Evolutionary conservation across 1,140 invertebrate genomes (phyloP).

Genomic region (Danaus plexippus): DNA sequence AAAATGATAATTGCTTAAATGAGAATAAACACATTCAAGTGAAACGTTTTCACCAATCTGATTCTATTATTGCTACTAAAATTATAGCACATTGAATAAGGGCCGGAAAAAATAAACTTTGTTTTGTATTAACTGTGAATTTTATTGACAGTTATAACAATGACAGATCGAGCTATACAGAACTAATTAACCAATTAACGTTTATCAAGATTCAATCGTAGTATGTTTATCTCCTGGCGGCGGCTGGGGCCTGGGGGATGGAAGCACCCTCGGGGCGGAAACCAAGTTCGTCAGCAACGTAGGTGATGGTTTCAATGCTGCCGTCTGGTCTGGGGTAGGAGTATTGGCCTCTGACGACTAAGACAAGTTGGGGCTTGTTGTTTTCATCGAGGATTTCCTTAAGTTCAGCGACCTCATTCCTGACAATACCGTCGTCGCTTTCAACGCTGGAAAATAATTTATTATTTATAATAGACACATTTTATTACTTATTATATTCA

Average conservation of each 20-base stretch:
- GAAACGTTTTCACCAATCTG: too few relatives aligned
- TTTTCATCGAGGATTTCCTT: constrained; percentile 48
- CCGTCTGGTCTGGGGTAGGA: constrained; percentile 25
- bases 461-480: too few relatives aligned
- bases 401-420: constrained; percentile 40
- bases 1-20: too few relatives aligned
- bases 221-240: constrained; percentile 29
- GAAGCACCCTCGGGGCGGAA: too few relatives aligned
- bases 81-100: too few relatives aligned
- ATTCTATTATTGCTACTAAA: too few relatives aligned
- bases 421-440: constrained; percentile 38
- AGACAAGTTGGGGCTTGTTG: constrained; percentile 43
- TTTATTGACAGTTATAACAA: constrained; percentile 25
- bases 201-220: too few relatives aligned
- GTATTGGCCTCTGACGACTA: constrained; percentile 49
- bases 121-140: too few relatives aligned
- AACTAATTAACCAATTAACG: too few relatives aligned
- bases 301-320: constrained; percentile 36
- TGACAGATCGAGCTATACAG: constrained; percentile 35
- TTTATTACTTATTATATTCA: too few relatives aligned
- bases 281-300: constrained; percentile 14
- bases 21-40: too few relatives aligned
- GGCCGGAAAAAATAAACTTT: too few relatives aligned
- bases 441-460: constrained; percentile 32
- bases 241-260: background rate